phyloP scores from a whole-genome alignment of 2,888 invertebrate species.

The Ptychoptera albimana region DNA sequence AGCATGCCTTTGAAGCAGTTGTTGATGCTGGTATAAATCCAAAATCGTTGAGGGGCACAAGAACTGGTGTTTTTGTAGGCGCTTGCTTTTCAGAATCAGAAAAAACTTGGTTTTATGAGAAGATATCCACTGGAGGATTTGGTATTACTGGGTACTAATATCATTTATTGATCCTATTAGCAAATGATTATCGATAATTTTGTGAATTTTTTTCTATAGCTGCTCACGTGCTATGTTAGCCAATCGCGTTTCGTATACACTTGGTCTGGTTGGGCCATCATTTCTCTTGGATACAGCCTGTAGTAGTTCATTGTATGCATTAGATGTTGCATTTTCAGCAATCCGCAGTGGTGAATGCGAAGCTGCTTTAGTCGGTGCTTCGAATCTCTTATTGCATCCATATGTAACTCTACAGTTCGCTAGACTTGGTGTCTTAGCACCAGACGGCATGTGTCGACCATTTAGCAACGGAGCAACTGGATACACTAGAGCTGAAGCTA shows the following conservation, averaged over 20 bases:
- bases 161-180: background rate
- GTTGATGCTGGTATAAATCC: conserved; percentile 62
- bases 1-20: conserved; percentile 61
- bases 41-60: conserved; percentile 41
- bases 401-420: conserved; percentile 78
- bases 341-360: conserved; percentile 72
- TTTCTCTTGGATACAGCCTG: conserved; percentile 85
- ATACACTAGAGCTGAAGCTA: conserved; percentile 69
- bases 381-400: conserved; percentile 74
- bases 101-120: conserved; percentile 52
- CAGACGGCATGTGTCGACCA: conserved; percentile 75
- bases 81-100: conserved; percentile 56
- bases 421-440: conserved; percentile 59
- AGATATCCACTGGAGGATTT: conserved; percentile 36
- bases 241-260: conserved; percentile 75
- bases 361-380: conserved; percentile 76
- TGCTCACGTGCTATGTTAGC: conserved; percentile 86
- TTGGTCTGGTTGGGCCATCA: conserved; percentile 80
- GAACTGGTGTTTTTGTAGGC: conserved; percentile 60
- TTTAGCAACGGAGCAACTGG: conserved; percentile 77
- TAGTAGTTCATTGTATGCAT: conserved; percentile 78
- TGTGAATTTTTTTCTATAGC: conserved; percentile 26
- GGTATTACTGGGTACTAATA: conserved; percentile 25
- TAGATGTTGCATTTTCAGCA: conserved; percentile 66
- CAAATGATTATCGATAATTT: background rate